phyloP scores from a whole-genome alignment of 2,888 invertebrate species.

The Euphydryas editha region DNA sequence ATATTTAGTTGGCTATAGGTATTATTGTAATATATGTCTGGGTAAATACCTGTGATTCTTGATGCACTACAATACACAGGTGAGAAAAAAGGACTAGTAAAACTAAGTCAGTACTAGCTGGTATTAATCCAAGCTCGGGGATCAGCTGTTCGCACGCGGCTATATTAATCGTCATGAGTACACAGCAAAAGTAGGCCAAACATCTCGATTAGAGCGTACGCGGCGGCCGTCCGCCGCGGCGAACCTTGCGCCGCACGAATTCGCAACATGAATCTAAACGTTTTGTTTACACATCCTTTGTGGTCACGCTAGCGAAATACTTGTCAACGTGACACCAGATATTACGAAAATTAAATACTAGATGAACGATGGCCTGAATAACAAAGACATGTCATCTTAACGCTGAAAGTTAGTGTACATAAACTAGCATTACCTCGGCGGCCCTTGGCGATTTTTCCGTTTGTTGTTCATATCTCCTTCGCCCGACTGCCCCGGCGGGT shows the following conservation, averaged over 20 bases:
- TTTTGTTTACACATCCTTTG: slow-evolving; percentile 74
- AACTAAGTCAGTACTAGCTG: slow-evolving; percentile 34
- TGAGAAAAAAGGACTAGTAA: slow-evolving; percentile 48
- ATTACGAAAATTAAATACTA: slow-evolving; percentile 60
- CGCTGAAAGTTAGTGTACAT: slow-evolving; percentile 63
- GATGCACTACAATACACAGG: slow-evolving; percentile 8
- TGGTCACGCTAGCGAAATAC: slow-evolving; percentile 57
- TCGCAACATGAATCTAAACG: slow-evolving; percentile 51
- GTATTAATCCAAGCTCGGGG: slow-evolving; percentile 61
- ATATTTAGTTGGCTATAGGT: neutral
- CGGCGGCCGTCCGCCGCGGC: slow-evolving; percentile 62
- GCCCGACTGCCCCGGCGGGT: slow-evolving; percentile 86
- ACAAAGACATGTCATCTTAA: slow-evolving; percentile 79
- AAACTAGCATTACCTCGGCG: slow-evolving; percentile 85
- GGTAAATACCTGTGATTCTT: slow-evolving; percentile 1
- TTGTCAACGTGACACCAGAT: slow-evolving; percentile 67
- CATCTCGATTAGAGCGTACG: slow-evolving; percentile 69
- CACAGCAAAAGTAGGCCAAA: slow-evolving; percentile 79
- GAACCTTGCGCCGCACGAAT: slow-evolving; percentile 55
- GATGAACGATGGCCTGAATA: slow-evolving; percentile 61
- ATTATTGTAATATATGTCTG: neutral
- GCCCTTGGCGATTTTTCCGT: slow-evolving; percentile 92
- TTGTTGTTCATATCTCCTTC: slow-evolving; percentile 90
- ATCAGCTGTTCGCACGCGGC: slow-evolving; percentile 80
- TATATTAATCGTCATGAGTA: slow-evolving; percentile 79